Conservation (phyloP, 2,797 vertebrate species). For the Cyprinella venusta region DNA sequence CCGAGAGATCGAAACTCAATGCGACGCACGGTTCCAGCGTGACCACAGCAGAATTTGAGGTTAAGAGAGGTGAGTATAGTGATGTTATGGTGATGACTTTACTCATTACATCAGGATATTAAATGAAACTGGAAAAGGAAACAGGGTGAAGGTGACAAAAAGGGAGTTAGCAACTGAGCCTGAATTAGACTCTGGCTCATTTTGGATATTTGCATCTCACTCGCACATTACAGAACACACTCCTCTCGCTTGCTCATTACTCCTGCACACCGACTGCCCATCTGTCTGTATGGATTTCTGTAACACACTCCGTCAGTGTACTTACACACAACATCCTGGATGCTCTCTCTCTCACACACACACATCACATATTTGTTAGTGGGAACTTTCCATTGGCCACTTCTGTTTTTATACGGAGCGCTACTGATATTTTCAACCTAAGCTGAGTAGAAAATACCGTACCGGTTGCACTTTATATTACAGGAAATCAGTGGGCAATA, state of each 20-base stretch:
- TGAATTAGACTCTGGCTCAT: conserved; percentile 22
- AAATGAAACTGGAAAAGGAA: background rate
- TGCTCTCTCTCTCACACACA: background rate
- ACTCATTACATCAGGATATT: conserved; percentile 13
- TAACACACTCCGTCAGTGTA: background rate
- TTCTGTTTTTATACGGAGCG: background rate
- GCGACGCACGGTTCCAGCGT: background rate
- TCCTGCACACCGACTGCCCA: background rate
- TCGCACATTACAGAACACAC: conserved; percentile 3
- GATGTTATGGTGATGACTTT: background rate
- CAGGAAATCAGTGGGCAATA: no score
- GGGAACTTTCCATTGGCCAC: background rate
- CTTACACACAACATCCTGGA: background rate
- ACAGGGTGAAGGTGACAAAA: background rate
- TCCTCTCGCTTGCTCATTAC: background rate
- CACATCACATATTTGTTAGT: background rate
- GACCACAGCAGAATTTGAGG: background rate
- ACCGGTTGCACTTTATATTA: background rate
- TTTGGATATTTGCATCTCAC: conserved; percentile 16
- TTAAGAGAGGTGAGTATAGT: background rate
- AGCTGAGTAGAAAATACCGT: background rate
- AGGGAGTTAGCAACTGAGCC: background rate
- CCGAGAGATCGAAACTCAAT: background rate
- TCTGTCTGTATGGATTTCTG: background rate
- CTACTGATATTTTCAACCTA: background rate